Percentiles rank a stretch among this genome's conserved stretches.
phyloP scores from a whole-genome alignment of 1,140 invertebrate species.

The Macrobrachium rosenbergii region DNA sequence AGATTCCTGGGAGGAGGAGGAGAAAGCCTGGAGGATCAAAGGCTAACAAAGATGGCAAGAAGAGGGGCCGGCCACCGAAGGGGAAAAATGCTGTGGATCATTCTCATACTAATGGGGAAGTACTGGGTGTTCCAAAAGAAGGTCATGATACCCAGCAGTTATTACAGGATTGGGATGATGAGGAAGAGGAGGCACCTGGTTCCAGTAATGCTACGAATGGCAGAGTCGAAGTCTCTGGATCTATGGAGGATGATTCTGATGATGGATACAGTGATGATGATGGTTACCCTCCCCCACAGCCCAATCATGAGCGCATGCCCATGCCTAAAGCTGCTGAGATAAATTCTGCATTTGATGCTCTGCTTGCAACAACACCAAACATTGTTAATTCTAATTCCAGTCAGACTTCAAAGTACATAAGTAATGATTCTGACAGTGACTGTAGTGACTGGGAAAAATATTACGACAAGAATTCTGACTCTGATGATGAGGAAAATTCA shows the following conservation, averaged over 20 bases:
- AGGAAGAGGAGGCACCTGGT: conserved; percentile 50
- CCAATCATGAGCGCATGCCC: conserved; percentile 46
- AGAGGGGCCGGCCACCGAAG: conserved; percentile 37
- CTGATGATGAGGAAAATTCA: conserved; percentile 35
- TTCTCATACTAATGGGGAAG: conserved; percentile 64
- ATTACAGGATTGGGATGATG: conserved; percentile 64
- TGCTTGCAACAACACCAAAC: conserved; percentile 57
- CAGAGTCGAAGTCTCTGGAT: neutral
- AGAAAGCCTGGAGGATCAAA: conserved; percentile 37
- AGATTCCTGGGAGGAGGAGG: conserved; percentile 57
- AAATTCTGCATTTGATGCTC: conserved; percentile 66
- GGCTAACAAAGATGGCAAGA: conserved; percentile 36
- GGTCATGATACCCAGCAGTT: conserved; percentile 58
- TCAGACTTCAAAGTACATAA: conserved; percentile 55
- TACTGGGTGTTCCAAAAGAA: conserved; percentile 28
- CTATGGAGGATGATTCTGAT: conserved; percentile 18
- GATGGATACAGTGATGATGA: conserved; percentile 53
- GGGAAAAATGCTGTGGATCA: conserved; percentile 51
- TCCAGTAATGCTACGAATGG: neutral
- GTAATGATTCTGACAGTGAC: conserved; percentile 65
- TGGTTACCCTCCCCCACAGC: conserved; percentile 47
- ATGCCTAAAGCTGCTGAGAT: conserved; percentile 61
- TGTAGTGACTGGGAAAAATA: conserved; percentile 66
- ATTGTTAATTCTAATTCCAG: conserved; percentile 18
- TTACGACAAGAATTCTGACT: conserved; percentile 59